Conservation (phyloP, 2,113 vertebrate genomes). For the Psittacula cyanocephala region DNA sequence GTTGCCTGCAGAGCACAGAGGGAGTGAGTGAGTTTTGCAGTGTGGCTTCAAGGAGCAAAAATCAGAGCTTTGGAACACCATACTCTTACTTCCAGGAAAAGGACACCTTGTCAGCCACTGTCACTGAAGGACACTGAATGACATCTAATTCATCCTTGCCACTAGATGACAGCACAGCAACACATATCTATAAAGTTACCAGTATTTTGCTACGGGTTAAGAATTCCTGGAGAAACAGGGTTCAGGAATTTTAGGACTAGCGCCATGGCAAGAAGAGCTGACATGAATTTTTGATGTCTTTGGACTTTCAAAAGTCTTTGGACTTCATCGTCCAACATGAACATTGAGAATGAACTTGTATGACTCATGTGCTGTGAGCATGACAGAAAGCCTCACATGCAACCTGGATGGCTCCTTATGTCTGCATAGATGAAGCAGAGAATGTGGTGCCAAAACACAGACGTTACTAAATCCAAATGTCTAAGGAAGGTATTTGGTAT, state of each 20-base stretch:
- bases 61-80: background rate
- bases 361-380: slow-evolving; percentile 33
- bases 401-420: background rate
- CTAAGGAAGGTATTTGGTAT: background rate
- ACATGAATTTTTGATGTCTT: background rate
- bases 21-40: background rate
- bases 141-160: slow-evolving; percentile 72
- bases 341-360: background rate
- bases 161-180: slow-evolving; percentile 76
- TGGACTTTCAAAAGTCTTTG: background rate
- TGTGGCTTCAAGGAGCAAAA: background rate
- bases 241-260: background rate
- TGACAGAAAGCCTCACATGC: slow-evolving; percentile 11
- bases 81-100: background rate
- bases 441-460: background rate
- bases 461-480: background rate
- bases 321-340: background rate
- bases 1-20: background rate
- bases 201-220: slow-evolving; percentile 44
- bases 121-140: background rate
- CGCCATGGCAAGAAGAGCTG: background rate
- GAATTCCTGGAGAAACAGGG: slow-evolving; percentile 6
- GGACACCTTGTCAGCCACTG: background rate
- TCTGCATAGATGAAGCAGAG: background rate
- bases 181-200: slow-evolving; percentile 46